These are phyloP conservation scores for Rousettus leschenaultii DNA, from an alignment of 2,113 vertebrate species.

Conservation along the genomic window DNA sequence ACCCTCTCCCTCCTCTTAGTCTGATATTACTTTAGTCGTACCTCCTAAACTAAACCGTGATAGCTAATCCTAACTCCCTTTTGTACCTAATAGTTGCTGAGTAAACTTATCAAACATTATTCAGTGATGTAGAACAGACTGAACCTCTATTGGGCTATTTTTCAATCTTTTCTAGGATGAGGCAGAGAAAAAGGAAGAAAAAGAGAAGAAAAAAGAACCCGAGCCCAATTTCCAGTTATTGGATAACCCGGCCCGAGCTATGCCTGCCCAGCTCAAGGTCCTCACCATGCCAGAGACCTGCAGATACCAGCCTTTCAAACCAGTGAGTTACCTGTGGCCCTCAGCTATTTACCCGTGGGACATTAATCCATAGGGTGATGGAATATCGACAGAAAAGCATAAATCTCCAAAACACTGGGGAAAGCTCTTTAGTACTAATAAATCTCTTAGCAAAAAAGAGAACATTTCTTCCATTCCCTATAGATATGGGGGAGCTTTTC, in stretches of 20 bases:
- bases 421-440: not conserved
- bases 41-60: not conserved
- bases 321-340: conserved; percentile 80
- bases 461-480: not conserved
- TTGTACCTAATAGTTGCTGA: not conserved
- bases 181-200: conserved; percentile 92
- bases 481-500: not conserved
- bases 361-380: not conserved
- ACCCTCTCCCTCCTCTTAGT: not conserved
- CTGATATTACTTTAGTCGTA: not conserved
- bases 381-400: not conserved
- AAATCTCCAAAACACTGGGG: not conserved
- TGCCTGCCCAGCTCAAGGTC: conserved; percentile 98
- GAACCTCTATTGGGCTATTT: not conserved
- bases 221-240: conserved; percentile 97
- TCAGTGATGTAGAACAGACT: not conserved
- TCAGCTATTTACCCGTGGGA: not conserved
- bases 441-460: not conserved
- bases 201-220: conserved; percentile 97
- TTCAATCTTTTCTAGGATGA: conserved; percentile 81
- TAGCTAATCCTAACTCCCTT: not conserved
- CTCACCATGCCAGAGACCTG: conserved; percentile 95
- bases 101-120: not conserved
- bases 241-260: conserved; percentile 96
- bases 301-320: conserved; percentile 98